These are phyloP conservation scores for Anolis sagrei DNA, from an alignment of 2,113 vertebrate genomes.

Conservation along the genomic window DNA sequence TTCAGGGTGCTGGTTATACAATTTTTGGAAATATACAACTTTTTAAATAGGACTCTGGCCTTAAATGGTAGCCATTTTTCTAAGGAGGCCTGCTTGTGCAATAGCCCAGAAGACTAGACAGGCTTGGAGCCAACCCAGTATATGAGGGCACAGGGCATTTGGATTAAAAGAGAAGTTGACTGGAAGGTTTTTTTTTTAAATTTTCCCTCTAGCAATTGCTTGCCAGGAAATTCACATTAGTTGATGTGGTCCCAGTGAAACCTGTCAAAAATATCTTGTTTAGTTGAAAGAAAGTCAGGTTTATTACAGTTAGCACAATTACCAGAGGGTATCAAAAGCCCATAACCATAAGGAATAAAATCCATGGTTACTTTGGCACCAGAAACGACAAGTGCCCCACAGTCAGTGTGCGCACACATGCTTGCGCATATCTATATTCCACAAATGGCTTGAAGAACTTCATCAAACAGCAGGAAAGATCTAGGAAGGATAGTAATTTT, in stretches of 20 bases:
- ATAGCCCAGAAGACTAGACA: background rate
- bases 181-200: constrained; percentile 41
- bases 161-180: background rate
- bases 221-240: constrained; percentile 61
- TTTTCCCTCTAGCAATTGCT: constrained; percentile 59
- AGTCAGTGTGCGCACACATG: constrained; percentile 46
- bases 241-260: constrained; percentile 49
- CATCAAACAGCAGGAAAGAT: constrained; percentile 47
- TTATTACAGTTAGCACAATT: constrained; percentile 45
- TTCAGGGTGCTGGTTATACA: too few relatives aligned
- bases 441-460: constrained; percentile 79
- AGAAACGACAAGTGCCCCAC: constrained; percentile 52
- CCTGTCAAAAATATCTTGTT: constrained; percentile 57
- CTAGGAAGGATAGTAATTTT: background rate
- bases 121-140: background rate
- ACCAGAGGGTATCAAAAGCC: constrained; percentile 41
- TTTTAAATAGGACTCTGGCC: too few relatives aligned
- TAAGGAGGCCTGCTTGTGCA: background rate
- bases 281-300: constrained; percentile 49
- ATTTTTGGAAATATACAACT: too few relatives aligned
- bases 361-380: constrained; percentile 62
- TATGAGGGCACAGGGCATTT: background rate
- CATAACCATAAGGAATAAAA: constrained; percentile 56
- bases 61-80: background rate
- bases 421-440: constrained; percentile 53